phyloP scores from a whole-genome alignment of 64 coral and sea anemone genomes.

The Platygyra sinensis region DNA sequence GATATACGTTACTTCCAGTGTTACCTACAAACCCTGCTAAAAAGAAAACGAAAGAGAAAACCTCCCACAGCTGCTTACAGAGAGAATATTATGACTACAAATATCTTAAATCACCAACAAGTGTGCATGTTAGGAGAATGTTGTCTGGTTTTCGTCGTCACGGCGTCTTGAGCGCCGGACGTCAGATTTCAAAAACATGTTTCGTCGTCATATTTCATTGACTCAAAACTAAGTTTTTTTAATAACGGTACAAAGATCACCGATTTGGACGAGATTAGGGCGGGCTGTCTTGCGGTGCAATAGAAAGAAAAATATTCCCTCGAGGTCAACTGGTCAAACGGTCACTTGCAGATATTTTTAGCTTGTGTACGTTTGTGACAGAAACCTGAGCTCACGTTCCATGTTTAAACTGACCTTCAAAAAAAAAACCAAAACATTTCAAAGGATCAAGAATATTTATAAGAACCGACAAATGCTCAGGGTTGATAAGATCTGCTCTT shows the following conservation, averaged over 20 bases:
- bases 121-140: not conserved
- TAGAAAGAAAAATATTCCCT: not conserved
- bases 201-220: not conserved
- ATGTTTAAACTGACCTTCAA: no score
- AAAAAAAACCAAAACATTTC: not conserved
- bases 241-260: not conserved
- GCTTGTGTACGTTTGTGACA: not conserved
- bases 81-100: not conserved
- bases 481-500: not conserved
- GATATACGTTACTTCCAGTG: not conserved
- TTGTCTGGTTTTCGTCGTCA: not conserved
- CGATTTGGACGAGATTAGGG: not conserved
- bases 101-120: not conserved
- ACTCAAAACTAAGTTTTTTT: not conserved
- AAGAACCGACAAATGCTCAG: not conserved
- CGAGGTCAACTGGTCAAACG: constrained; percentile 1
- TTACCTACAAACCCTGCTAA: not conserved
- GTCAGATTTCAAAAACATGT: not conserved
- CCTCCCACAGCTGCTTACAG: not conserved
- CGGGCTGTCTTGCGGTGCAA: not conserved
- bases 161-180: not conserved
- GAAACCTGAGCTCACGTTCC: not conserved
- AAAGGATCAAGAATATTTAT: not conserved
- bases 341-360: not conserved
- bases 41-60: not conserved